Percentiles rank a stretch among this genome's conserved stretches.
phyloP scores from a whole-genome alignment of 2,797 vertebrate species.

The Spizella passerina region DNA sequence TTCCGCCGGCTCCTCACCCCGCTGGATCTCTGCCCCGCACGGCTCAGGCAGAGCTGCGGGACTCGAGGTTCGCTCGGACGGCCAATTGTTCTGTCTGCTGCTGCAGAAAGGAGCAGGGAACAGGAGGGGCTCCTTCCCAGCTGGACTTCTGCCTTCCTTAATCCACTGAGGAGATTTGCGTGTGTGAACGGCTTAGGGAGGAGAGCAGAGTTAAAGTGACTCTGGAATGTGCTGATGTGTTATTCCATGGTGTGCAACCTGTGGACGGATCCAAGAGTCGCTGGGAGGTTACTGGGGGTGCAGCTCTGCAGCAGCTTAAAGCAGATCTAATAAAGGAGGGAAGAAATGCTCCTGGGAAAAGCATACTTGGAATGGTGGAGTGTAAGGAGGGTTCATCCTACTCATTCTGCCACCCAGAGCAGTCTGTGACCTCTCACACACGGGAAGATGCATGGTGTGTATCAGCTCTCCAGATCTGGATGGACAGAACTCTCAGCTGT shows the following conservation, averaged over 20 bases:
- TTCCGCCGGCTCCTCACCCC: fast-evolving
- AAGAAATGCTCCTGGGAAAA: neutral
- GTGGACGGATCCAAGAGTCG: neutral
- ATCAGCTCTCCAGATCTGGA: neutral
- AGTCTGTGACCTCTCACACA: neutral
- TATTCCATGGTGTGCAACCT: neutral
- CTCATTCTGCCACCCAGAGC: neutral
- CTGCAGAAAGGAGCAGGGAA: neutral
- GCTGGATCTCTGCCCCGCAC: neutral
- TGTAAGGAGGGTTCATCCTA: neutral
- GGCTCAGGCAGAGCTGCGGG: neutral
- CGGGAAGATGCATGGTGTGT: neutral
- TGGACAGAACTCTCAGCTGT: neutral
- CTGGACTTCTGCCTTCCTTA: neutral
- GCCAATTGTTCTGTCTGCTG: neutral
- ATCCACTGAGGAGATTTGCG: neutral
- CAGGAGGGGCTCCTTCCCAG: neutral
- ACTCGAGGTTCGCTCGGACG: neutral
- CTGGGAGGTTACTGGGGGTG: neutral
- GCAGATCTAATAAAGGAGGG: neutral
- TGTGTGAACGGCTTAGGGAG: neutral
- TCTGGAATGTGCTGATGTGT: neutral
- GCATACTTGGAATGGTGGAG: neutral
- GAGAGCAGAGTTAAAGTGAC: neutral
- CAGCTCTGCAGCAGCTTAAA: neutral